These are phyloP conservation scores for Manis javanica DNA, from an alignment of 2,797 vertebrate genomes.

Conservation along the genomic window DNA sequence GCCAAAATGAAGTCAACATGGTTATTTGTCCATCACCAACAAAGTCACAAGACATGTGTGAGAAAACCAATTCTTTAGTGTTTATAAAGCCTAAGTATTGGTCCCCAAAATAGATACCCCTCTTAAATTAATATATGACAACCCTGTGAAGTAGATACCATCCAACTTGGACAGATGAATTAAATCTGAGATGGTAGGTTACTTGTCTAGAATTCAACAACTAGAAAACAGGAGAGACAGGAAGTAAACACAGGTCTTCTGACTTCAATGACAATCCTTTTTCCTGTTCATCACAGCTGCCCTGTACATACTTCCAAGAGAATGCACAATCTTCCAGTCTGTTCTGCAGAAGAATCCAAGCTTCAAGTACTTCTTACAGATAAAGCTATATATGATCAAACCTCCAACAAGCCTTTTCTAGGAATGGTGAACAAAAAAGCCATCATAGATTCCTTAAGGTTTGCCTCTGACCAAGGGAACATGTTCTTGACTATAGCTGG, in stretches of 20 bases:
- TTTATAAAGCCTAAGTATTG: background rate
- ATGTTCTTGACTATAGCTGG: background rate
- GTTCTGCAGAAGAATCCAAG: background rate
- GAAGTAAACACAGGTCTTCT: background rate
- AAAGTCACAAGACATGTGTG: background rate
- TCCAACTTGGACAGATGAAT: background rate
- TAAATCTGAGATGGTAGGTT: background rate
- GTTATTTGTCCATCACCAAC: background rate
- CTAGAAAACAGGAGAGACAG: background rate
- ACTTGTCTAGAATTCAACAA: background rate
- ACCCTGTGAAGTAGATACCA: background rate
- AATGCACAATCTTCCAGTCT: background rate
- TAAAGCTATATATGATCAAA: background rate
- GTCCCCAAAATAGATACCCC: background rate
- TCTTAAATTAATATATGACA: background rate
- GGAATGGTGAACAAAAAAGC: background rate
- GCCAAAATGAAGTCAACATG: conserved; percentile 45
- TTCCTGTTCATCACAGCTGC: background rate
- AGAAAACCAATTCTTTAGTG: conserved; percentile 31
- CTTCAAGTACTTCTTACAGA: background rate
- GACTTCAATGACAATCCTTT: background rate
- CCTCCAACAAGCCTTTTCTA: background rate
- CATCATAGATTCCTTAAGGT: background rate
- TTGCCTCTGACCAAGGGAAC: background rate
- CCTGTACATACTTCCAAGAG: background rate